Evolutionary conservation across 1,140 invertebrate species (phyloP), one percentile per base, ranked within the genome.

Genomic region (Globodera rostochiensis): DNA sequence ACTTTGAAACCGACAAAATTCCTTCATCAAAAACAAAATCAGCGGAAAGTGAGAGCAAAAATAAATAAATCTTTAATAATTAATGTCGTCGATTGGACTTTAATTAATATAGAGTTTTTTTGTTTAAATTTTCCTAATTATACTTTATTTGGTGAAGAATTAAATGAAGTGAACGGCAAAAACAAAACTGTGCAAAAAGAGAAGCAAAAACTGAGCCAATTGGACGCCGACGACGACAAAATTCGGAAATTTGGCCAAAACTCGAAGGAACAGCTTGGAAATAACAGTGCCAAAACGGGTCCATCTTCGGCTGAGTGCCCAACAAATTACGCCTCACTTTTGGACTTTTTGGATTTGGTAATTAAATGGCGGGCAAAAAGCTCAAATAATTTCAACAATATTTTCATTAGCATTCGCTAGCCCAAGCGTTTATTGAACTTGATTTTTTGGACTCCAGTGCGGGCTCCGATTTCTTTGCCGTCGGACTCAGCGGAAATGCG

Each of bases 401-500:
- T 36, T 76, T 84, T 85, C 49, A 84, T 25, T 19, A 64, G 83
- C 76, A 53, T 53, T 46, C 79, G 19, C 75, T 84, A 36, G 78
- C 45, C 46, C 84, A 73, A 36, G 57, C 87, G 36, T 84, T 87
- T 21, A 64, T 86, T 25, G 77, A 86, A 36, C 50, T 86, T 19
- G 85, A 86, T 69, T 86, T 86, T 73, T n/a, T 86, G 57, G 85
- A 86, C 66, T 86, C 85, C 45, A 77, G 67, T 57, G 77, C 74
- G 69, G 80, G 82, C 25, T 67, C 60, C 19, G 85, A 86, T 64
- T 80, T 57, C 60, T 86, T 87, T 76, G 73, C 67, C 4, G 83
- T 86, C 45, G 83, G 83, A 19, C 49, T 84, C 13, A 82, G 64
- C 45, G 83, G 83, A 15, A 70, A 82, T 70, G 69, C 82, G 9